Evolutionary conservation across 2,888 invertebrate species (phyloP), one percentile per base, ranked within the genome.

Genomic region (Theretra japonica): DNA sequence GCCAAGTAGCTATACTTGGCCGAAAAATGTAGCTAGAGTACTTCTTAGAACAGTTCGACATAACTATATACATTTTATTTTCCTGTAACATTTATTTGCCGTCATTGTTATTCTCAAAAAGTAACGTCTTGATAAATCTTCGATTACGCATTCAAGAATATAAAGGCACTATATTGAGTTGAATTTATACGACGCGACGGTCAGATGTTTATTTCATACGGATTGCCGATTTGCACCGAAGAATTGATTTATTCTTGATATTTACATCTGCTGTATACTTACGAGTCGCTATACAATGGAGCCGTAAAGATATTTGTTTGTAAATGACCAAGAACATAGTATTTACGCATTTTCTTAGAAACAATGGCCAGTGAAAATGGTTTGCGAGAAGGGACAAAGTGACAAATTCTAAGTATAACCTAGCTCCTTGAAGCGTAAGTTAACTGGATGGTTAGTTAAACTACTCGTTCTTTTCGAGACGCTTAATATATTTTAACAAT

Each of bases 231-330:
- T 65, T 65, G 65, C 65, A 65, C 48, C 23, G 17, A 58, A 25
- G 33, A 21, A 58, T 57, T 23, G 57, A 57, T 69, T 69, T 69
- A 69, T 69, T 58, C 53, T 60, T 70, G 23, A 65, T 21, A 50
- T 69, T 62, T 62, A 60, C 59, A 69, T 30, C 59, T 68, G 48
- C 72, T 23, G 56, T 57, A 58, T 65, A 23, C 65, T 48, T 23
- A 48, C 65, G 48, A 48, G 65, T 70, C 69, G 62, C 72, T 68
- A 74, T 58, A 86, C 83, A 85, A 86, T 85, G 76, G 80, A 73
- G 0, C 75, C 77, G 79, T 83, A 81, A 79, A 77, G 79, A 74
- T 70, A 73, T 76, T 75, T 83, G 84, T 85, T 85, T 86, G 83
- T 85, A 86, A 87, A 86, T 81, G 73, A 68, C 72, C 65, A 68